A percentile compares a stretch with the other conserved stretches of the same genome.
Evolutionary conservation across 2,888 invertebrate species (phyloP).

Genomic region (Stenoptilia bipunctidactyla): DNA sequence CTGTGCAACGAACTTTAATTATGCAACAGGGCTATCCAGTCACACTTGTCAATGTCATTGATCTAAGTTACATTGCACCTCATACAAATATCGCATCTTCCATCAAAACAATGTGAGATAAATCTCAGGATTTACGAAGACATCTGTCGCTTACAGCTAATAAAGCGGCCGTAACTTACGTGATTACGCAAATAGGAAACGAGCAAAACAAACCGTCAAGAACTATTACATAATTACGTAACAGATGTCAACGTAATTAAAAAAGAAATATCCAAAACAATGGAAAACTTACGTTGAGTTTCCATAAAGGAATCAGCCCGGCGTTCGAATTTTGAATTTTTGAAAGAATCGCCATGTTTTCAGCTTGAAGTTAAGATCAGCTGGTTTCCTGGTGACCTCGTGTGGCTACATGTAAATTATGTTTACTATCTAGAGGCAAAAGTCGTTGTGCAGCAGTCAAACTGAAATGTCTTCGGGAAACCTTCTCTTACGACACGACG

Average conservation of each 20-base stretch:
- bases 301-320: too few species aligned
- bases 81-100: too few species aligned
- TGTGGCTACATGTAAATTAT: constrained; percentile 32
- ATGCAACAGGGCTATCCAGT: constrained; percentile 22
- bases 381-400: constrained; percentile 62
- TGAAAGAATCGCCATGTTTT: constrained; percentile 26
- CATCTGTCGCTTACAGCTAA: not conserved
- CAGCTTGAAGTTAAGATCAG: constrained; percentile 49
- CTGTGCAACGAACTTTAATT: constrained; percentile 42
- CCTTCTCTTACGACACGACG: constrained; percentile 63
- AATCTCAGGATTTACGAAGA: too few species aligned
- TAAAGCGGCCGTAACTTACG: too few species aligned
- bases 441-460: constrained; percentile 32
- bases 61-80: not conserved
- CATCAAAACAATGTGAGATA: too few species aligned
- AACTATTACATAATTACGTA: too few species aligned
- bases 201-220: too few species aligned
- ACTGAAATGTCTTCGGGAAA: constrained; percentile 20
- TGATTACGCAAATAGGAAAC: too few species aligned
- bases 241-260: too few species aligned
- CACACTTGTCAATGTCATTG: not conserved
- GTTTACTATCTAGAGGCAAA: constrained; percentile 52
- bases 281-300: not conserved
- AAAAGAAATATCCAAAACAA: too few species aligned
- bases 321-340: too few species aligned